Evolutionary conservation across 2,888 invertebrate genomes (phyloP), one percentile per base, ranked within the genome.

Genomic region (Stenolophus ochropezus): DNA sequence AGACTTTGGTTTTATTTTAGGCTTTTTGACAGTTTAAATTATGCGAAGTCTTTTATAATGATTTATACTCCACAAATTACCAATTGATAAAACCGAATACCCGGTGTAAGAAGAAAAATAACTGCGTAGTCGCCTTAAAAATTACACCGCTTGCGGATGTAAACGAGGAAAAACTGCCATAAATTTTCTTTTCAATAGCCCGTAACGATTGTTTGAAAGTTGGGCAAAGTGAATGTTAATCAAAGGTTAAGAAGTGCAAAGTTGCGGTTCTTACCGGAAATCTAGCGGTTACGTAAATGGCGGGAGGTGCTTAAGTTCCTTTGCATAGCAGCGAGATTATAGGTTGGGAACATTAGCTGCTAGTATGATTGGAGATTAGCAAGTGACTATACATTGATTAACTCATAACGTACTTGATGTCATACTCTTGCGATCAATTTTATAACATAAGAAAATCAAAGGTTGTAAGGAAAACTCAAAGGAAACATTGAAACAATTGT

Each of bases 181-280:
- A 69, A 69, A 69, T 69, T 69, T 33, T 69, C 65, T 69, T 69
- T 69, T 69, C 65, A 69, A 73, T 73, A 71, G 47, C 47, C 21
- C 20, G 25, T 18, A 73, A 73, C 47, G 23, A 49, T 73, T 73
- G 47, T 49, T 73, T 49, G n/a, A 73, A 73, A 73, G 11, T 49
- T 49, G 20, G 49, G 49, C 21, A 21, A 69, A 73, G 73, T 73
- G 73, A 73, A 73, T 73, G 21, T 73, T 73, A 73, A 73, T 73
- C 73, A 73, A 49, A 73, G 73, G 73, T 73, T 73, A 73, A 73
- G 69, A 69, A 73, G 23, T 49, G 73, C 21, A 49, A 73, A 73
- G 49, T 69, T 23, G 73, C 23, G 23, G 21, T 49, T 49, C 21
- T 73, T 23, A 73, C 14, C 16, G 69, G 25, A 18, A 20, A n/a